Conservation (phyloP, 2,888 invertebrate species). For the Tolmerus cingulatus region DNA sequence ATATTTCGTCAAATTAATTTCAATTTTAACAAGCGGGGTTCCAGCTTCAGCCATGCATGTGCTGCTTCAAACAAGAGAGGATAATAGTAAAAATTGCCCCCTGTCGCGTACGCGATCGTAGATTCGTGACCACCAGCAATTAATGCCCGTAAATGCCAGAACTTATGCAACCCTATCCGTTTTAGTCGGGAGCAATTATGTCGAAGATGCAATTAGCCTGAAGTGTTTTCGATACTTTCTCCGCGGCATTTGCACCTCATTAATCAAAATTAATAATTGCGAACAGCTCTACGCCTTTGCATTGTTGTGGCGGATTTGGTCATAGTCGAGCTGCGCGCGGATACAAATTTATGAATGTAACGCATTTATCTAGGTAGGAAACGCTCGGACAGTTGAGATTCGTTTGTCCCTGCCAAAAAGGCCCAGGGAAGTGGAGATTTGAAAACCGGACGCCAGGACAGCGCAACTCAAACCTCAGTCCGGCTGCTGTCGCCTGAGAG, state of each 20-base stretch:
- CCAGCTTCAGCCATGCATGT: neutral
- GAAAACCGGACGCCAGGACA: neutral
- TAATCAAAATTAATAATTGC: slow-evolving; percentile 19
- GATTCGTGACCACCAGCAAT: neutral
- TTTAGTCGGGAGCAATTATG: neutral
- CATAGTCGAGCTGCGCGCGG: neutral
- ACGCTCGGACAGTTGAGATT: neutral
- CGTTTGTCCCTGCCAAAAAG: neutral
- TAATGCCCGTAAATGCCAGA: neutral
- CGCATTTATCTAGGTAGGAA: neutral
- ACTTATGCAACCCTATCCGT: neutral
- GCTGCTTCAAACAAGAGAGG: neutral
- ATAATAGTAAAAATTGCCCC: neutral
- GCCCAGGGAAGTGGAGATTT: neutral
- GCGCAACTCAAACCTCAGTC: neutral
- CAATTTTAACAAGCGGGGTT: neutral
- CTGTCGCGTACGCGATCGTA: neutral
- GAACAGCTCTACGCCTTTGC: neutral
- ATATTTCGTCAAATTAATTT: neutral
- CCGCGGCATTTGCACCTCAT: neutral
- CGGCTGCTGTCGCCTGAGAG: slow-evolving; percentile 24
- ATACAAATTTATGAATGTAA: neutral
- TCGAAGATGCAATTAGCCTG: neutral
- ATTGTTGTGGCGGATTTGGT: neutral
- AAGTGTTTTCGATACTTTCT: neutral